phyloP scores from a whole-genome alignment of 2,888 invertebrate species.

The Vesta saturnalis region DNA sequence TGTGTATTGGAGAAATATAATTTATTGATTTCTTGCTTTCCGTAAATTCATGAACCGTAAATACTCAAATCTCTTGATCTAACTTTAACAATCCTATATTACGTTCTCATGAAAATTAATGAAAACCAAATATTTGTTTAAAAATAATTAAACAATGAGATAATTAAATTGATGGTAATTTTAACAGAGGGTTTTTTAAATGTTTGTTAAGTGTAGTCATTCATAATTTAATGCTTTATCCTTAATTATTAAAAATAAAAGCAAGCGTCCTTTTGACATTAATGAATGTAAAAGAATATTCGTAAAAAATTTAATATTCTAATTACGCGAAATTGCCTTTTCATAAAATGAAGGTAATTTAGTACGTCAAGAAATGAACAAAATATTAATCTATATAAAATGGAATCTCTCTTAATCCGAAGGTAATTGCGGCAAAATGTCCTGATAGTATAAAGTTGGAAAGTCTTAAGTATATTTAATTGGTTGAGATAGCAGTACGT shows the following conservation, averaged over 20 bases:
- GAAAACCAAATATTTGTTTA: too few species aligned
- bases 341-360: neutral
- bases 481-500: neutral
- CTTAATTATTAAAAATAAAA: neutral
- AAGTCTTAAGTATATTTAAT: neutral
- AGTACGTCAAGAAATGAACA: neutral
- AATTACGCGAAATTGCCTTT: neutral
- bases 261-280: neutral
- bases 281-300: neutral
- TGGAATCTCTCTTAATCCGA: neutral
- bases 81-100: too few species aligned
- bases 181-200: too few species aligned
- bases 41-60: neutral
- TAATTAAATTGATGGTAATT: too few species aligned
- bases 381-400: neutral
- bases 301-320: too few species aligned
- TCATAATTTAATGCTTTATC: too few species aligned
- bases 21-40: neutral
- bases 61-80: too few species aligned
- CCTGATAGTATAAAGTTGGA: neutral
- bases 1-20: neutral
- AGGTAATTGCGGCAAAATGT: constrained; percentile 1
- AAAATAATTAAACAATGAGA: too few species aligned
- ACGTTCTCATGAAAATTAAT: too few species aligned
- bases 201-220: too few species aligned